These are phyloP conservation scores for Manis crassicaudata DNA, from an alignment of 2,797 vertebrate genomes.

Conservation along the genomic window DNA sequence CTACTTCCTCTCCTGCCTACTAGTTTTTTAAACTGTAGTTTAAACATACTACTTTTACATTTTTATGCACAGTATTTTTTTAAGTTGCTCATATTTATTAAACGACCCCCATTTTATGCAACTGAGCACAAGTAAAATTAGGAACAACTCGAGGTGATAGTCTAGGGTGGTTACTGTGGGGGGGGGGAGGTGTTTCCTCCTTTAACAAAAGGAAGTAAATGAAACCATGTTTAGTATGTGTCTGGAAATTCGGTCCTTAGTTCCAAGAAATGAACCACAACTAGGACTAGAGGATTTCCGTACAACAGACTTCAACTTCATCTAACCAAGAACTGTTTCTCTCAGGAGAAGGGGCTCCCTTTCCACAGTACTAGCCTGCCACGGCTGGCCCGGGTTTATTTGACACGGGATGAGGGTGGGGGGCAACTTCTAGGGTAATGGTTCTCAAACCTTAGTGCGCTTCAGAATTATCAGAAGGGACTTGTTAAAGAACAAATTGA, in stretches of 20 bases:
- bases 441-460: not conserved
- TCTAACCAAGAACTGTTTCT: constrained; percentile 6
- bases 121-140: constrained; percentile 12
- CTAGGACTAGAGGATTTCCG: not conserved
- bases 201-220: constrained; percentile 26
- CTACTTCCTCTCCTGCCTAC: constrained; percentile 22
- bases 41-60: constrained; percentile 28
- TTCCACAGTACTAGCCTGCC: not conserved
- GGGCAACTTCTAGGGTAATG: not conserved
- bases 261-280: constrained; percentile 9
- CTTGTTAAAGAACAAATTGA: not conserved
- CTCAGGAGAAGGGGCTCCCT: not conserved
- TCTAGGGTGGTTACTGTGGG: not conserved
- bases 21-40: constrained; percentile 11
- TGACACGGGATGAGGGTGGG: not conserved
- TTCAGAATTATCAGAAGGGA: not conserved
- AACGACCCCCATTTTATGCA: not conserved
- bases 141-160: not conserved
- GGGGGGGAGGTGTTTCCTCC: not conserved
- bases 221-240: constrained; percentile 1
- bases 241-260: not conserved
- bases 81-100: not conserved
- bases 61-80: not conserved
- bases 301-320: not conserved
- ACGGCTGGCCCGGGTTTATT: not conserved